A percentile compares a stretch with the other conserved stretches of the same genome.
Evolutionary conservation across 2,888 invertebrate species (phyloP).

Genomic region (Drosophila pseudotakahashii): DNA sequence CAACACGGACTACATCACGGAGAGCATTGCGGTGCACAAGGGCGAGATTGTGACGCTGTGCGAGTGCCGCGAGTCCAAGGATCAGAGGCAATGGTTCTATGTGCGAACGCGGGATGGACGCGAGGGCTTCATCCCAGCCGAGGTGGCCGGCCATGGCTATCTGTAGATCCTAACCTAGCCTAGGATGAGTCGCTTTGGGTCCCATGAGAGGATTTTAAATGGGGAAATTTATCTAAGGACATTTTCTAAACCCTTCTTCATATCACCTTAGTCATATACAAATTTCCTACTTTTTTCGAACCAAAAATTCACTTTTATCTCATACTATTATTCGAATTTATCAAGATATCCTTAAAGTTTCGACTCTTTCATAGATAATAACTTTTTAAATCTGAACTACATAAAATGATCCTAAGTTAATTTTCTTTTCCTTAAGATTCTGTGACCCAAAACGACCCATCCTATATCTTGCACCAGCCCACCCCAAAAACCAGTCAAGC

Average conservation of each 20-base stretch:
- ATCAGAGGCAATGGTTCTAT: constrained; percentile 91
- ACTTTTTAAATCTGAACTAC: neutral
- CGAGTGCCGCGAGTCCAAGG: constrained; percentile 86
- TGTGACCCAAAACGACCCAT: neutral
- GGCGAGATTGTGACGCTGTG: constrained; percentile 91
- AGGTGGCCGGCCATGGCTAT: constrained; percentile 91
- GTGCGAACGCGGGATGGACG: constrained; percentile 89
- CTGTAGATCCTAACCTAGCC: constrained; percentile 84
- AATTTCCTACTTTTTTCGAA: too few relatives aligned
- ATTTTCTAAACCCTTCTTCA: neutral
- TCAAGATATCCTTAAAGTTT: neutral
- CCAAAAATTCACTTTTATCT: neutral
- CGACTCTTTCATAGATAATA: neutral
- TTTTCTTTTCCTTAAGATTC: neutral
- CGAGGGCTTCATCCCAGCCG: constrained; percentile 91
- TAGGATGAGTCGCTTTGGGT: neutral
- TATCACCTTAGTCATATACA: neutral
- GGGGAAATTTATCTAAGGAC: neutral
- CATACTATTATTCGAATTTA: neutral
- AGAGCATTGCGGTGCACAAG: constrained; percentile 87
- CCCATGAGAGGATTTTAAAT: neutral
- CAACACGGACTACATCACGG: constrained; percentile 87
- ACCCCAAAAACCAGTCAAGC: constrained; percentile 45
- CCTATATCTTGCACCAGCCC: neutral
- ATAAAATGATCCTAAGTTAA: neutral